Conservation (phyloP, 2,797 vertebrate genomes). For the Spatula clypeata region DNA sequence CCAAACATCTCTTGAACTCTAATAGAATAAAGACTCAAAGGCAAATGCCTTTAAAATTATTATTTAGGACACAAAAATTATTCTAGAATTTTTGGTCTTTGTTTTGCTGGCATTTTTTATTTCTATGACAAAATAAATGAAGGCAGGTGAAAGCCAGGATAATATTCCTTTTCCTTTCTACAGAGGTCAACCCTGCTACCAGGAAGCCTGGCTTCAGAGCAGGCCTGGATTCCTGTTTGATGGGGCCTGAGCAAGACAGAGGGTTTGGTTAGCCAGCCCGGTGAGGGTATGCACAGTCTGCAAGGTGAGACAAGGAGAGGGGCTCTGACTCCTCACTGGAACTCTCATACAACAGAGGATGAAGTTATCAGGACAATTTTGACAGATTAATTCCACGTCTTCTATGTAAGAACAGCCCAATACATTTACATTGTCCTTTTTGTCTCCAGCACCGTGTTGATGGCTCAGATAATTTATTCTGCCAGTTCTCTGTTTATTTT, state of each 20-base stretch:
- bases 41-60: background rate
- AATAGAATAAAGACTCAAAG: background rate
- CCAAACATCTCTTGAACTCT: background rate
- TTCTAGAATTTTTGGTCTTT: background rate
- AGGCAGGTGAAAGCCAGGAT: background rate
- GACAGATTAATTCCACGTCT: background rate
- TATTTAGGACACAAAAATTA: background rate
- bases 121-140: background rate
- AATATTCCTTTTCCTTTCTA: background rate
- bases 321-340: background rate
- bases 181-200: background rate
- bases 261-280: too few species aligned
- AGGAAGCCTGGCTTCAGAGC: background rate
- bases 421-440: background rate
- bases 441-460: too few species aligned
- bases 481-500: too few species aligned
- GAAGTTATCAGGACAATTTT: background rate
- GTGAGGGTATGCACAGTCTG: background rate
- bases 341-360: fast-evolving
- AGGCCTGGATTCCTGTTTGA: background rate
- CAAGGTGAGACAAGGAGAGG: background rate
- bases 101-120: background rate
- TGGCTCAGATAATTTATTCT: too few species aligned
- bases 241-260: background rate
- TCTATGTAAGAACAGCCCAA: background rate